These are phyloP conservation scores for Uropetala carovei DNA, from an alignment of 2,888 invertebrate species.

Conservation along the genomic window DNA sequence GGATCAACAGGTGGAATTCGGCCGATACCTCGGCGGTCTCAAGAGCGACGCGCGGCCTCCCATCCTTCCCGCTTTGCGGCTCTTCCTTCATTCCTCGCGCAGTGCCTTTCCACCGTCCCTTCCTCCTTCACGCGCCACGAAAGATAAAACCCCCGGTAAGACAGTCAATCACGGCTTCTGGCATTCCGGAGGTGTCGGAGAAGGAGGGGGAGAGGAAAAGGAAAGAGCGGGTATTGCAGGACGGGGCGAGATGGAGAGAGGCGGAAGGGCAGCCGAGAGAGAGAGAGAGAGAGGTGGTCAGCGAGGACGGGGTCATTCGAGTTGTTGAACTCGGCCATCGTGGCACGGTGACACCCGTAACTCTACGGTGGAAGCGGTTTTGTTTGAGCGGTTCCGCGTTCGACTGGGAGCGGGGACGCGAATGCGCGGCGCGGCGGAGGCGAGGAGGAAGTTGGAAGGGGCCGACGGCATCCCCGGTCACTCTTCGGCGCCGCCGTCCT, in stretches of 20 bases:
- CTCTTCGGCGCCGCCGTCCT: not conserved
- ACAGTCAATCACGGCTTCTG: conserved; percentile 48
- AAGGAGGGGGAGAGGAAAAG: not conserved
- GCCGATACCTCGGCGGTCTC: not conserved
- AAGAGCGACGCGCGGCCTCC: not conserved
- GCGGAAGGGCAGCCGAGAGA: not conserved
- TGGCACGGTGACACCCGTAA: conserved; percentile 30
- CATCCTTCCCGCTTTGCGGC: not conserved
- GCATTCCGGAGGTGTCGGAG: conserved; percentile 25
- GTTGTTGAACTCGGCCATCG: conserved; percentile 51
- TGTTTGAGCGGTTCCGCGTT: conserved; percentile 41
- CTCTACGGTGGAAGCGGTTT: not conserved
- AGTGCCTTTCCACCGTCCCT: conserved; percentile 10
- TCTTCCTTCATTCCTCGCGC: conserved; percentile 47
- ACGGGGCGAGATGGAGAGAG: not conserved
- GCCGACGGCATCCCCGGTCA: not conserved
- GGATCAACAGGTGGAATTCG: conserved; percentile 5
- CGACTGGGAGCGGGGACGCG: not conserved
- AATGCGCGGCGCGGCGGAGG: not conserved
- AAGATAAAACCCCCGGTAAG: conserved; percentile 14
- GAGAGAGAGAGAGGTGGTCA: conserved; percentile 27
- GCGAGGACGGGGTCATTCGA: conserved; percentile 52
- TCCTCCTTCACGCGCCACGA: not conserved
- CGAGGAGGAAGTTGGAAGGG: not conserved
- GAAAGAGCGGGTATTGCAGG: conserved; percentile 26